Evolutionary conservation across 1,140 invertebrate genomes (phyloP).

Genomic region (Dinoponera quadriceps): DNA sequence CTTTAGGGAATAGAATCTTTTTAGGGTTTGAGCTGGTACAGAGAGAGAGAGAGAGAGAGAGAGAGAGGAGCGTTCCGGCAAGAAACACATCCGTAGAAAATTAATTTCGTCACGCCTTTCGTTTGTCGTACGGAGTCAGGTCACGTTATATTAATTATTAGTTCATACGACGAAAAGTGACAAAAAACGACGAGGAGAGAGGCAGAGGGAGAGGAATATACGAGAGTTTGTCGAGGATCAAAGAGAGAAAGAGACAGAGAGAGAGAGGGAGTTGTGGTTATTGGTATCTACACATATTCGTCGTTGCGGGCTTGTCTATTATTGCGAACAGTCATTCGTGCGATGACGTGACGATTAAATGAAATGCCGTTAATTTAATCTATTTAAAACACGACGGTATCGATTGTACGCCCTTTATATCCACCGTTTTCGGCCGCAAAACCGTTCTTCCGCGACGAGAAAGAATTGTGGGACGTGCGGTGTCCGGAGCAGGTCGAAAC

Average conservation of each 20-base stretch:
- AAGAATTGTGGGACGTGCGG: slow-evolving; percentile 6
- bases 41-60: too few species aligned
- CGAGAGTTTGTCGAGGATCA: background rate
- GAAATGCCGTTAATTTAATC: background rate
- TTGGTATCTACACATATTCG: background rate
- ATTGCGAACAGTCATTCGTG: background rate
- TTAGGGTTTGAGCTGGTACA: too few species aligned
- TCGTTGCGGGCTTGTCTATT: background rate
- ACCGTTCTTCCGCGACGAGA: background rate
- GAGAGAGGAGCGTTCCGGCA: background rate
- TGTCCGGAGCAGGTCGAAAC: slow-evolving; percentile 53
- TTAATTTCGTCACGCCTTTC: background rate
- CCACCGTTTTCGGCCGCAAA: background rate
- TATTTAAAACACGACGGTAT: background rate
- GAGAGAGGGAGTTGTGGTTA: too few species aligned
- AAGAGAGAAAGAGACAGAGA: background rate
- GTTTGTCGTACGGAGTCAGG: background rate
- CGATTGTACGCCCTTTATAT: background rate
- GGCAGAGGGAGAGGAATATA: background rate
- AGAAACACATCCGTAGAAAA: background rate
- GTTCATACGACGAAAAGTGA: background rate
- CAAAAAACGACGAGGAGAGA: too few species aligned
- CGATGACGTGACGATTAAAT: too few species aligned
- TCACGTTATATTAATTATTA: slow-evolving; percentile 19
- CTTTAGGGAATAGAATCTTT: too few species aligned